These are phyloP conservation scores for Caenorhabditis sp. DNA, from an alignment of 2,888 invertebrate species.

Conservation along the genomic window DNA sequence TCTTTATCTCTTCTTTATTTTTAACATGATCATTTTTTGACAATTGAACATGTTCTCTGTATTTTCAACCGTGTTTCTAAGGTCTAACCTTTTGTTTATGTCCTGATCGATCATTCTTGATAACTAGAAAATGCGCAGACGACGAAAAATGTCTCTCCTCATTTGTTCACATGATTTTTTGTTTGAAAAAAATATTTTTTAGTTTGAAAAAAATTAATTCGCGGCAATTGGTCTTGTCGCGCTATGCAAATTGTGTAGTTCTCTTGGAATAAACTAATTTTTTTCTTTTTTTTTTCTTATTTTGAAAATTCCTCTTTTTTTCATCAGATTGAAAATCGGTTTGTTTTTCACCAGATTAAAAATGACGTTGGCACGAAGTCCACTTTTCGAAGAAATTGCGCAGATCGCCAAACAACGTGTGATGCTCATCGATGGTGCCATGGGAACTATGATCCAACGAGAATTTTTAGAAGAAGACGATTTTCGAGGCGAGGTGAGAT, in stretches of 20 bases:
- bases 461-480: slow-evolving; percentile 74
- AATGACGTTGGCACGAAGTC: slow-evolving; percentile 13
- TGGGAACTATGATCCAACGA: slow-evolving; percentile 77
- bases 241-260: slow-evolving; percentile 1
- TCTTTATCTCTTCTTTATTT: too few species aligned
- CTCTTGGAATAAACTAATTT: not conserved
- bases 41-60: too few species aligned
- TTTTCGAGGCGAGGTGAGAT: slow-evolving; percentile 71
- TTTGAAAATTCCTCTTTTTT: not conserved
- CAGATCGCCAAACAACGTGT: slow-evolving; percentile 53
- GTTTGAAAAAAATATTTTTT: not conserved
- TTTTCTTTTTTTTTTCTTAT: not conserved
- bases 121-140: not conserved
- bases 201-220: not conserved
- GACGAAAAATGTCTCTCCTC: not conserved
- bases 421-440: slow-evolving; percentile 72
- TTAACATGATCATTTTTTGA: too few species aligned
- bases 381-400: slow-evolving; percentile 50
- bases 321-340: not conserved
- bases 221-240: not conserved
- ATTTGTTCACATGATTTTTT: not conserved
- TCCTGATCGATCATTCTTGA: too few species aligned
- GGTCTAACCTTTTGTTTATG: too few species aligned
- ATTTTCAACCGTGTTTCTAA: too few species aligned
- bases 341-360: not conserved